A percentile compares a stretch with the other conserved stretches of the same genome.
phyloP scores from a whole-genome alignment of 2,888 invertebrate genomes.

The Rotaria magnacalcarata region DNA sequence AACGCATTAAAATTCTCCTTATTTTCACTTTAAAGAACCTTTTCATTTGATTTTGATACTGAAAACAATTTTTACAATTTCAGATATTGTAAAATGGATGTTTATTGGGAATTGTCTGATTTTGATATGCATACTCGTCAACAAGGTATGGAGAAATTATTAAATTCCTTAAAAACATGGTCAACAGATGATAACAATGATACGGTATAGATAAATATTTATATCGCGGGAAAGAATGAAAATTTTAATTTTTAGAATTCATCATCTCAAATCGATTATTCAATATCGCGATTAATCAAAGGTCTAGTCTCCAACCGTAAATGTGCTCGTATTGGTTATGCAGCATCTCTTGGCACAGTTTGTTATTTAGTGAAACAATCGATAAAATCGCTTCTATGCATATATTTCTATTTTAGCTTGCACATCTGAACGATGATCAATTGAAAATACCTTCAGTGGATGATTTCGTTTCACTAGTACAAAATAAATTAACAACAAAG shows the following conservation, averaged over 20 bases:
- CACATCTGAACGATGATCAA: neutral
- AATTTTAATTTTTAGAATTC: neutral
- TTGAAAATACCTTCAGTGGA: neutral
- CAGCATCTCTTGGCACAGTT: conserved; percentile 17
- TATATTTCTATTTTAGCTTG: neutral
- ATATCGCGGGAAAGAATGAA: no score
- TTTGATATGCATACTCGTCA: conserved; percentile 14
- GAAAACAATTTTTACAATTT: neutral
- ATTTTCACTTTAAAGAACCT: neutral
- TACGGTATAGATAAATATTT: neutral
- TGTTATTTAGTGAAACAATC: neutral
- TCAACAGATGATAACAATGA: neutral
- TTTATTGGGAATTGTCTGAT: conserved; percentile 19
- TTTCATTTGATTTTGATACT: neutral
- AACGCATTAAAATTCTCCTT: neutral
- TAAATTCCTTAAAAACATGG: neutral
- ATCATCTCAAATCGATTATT: conserved; percentile 30
- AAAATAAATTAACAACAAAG: conserved; percentile 23
- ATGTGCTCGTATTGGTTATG: conserved; percentile 37
- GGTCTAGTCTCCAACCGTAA: conserved; percentile 32
- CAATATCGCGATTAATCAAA: neutral
- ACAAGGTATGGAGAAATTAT: neutral
- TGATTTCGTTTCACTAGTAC: neutral
- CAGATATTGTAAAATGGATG: neutral
- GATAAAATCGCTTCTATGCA: neutral